These are phyloP conservation scores for Grallaria varia DNA, from an alignment of 2,113 vertebrate genomes.

Conservation along the genomic window DNA sequence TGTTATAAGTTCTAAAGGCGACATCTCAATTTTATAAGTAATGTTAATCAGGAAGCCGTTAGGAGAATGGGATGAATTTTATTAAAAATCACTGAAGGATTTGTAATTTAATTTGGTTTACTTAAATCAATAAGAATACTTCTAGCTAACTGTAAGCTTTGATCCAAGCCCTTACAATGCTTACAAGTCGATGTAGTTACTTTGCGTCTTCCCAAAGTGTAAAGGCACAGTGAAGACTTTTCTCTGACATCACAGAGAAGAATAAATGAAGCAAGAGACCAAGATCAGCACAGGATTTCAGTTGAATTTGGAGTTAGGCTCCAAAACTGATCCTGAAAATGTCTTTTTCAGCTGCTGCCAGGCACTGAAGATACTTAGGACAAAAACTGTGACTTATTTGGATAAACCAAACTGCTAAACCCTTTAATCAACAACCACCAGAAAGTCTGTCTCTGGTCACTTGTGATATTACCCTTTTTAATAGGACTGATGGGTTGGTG, in stretches of 20 bases:
- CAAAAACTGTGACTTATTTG: not conserved
- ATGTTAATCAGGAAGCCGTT: not conserved
- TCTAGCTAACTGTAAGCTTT: not conserved
- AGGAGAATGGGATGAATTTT: not conserved
- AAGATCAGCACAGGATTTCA: not conserved
- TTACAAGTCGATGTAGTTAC: not conserved
- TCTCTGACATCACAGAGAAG: accelerated
- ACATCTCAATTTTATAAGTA: not conserved
- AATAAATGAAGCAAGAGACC: not conserved
- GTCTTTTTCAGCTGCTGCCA: not conserved
- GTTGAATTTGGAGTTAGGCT: not conserved
- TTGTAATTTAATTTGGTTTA: not conserved
- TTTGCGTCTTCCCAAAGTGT: not conserved
- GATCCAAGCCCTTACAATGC: not conserved
- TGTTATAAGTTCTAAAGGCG: not conserved
- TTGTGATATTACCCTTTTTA: not conserved
- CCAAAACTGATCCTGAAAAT: not conserved
- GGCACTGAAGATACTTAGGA: not conserved
- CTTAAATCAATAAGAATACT: not conserved
- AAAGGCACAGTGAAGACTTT: not conserved
- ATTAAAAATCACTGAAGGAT: not conserved
- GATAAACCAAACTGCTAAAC: not conserved
- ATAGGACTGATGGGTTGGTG: not conserved
- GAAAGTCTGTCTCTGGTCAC: not conserved
- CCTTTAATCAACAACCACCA: not conserved